Evolutionary conservation across 2,797 vertebrate genomes (phyloP), one percentile per base, ranked within the genome.

Genomic region (Arvicola amphibius): DNA sequence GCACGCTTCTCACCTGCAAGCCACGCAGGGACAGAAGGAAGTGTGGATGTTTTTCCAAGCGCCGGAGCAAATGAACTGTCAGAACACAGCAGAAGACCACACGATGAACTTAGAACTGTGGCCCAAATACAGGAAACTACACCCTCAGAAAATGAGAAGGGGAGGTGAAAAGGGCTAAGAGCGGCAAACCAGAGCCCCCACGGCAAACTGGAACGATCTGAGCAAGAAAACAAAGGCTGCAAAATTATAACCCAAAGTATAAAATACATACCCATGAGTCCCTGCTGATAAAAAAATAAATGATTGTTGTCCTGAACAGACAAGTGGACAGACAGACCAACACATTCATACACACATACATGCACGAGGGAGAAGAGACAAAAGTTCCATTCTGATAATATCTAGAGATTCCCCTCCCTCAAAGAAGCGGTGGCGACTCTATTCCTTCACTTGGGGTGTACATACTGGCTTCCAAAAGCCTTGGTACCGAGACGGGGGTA

Each of bases 211-310:
- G 40, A 89, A 69, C n/a, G 83, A 59, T 90, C 23, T 92, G 87
- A 96, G 79, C 40, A 81, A 89, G 32, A 78, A 40, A 63, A 37
- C 63, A 29, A 95, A 19, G 43, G 37, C 34, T 63, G 61, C 32
- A 63, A 83, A 32, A 46, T 63, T 90, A 77, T 48, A 92, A 90
- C 12, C 43, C 53, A 89, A 86, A 71, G 76, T 71, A 90, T 59
- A 83, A 94, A 95, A 87, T 74, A 56, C 80, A 94, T 86, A 81
- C 17, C 2, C 86, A 78, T 73, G 69, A 92, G 61, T 78, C 46
- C 59, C 71, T 81, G 73, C 61, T 78, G 25, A 84, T 27, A 90
- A 67, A 67, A 67, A 90, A 83, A 59, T 90, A 80, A 90, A 37
- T 77, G 34, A 67, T 16, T 78, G 48, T 43, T 69, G 40, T 32